Conservation (phyloP, 2,888 invertebrate species). For the Pandemis heparana region DNA sequence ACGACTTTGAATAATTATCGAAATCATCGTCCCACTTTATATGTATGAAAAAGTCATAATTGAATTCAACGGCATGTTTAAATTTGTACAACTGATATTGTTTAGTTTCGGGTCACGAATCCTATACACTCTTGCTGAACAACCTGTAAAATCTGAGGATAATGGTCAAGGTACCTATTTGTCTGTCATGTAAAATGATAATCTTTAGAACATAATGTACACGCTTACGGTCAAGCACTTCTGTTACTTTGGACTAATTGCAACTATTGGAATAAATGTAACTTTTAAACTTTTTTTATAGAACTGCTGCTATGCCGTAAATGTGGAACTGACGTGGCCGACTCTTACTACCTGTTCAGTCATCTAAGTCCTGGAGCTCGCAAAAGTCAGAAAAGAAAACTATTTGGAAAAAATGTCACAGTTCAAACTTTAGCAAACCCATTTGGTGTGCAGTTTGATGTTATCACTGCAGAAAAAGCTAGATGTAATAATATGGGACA, state of each 20-base stretch:
- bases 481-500: constrained; percentile 82
- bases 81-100: constrained; percentile 57
- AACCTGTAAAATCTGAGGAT: constrained; percentile 43
- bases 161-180: constrained; percentile 49
- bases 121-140: constrained; percentile 54
- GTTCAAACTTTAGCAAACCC: constrained; percentile 86
- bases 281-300: constrained; percentile 49
- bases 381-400: constrained; percentile 75
- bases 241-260: no score
- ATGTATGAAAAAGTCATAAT: constrained; percentile 2
- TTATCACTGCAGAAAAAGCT: constrained; percentile 82
- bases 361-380: constrained; percentile 81
- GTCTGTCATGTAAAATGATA: background rate
- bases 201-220: constrained; percentile 26
- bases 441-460: constrained; percentile 82
- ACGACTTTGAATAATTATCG: background rate
- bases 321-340: constrained; percentile 86
- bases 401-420: constrained; percentile 83
- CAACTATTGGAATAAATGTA: constrained; percentile 22
- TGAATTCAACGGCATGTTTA: constrained; percentile 62
- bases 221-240: no score
- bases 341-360: constrained; percentile 81
- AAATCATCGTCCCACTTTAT: background rate
- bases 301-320: constrained; percentile 85
- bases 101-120: constrained; percentile 53